Conservation (phyloP, 2,888 invertebrate genomes). For the Apamea epomidion region DNA sequence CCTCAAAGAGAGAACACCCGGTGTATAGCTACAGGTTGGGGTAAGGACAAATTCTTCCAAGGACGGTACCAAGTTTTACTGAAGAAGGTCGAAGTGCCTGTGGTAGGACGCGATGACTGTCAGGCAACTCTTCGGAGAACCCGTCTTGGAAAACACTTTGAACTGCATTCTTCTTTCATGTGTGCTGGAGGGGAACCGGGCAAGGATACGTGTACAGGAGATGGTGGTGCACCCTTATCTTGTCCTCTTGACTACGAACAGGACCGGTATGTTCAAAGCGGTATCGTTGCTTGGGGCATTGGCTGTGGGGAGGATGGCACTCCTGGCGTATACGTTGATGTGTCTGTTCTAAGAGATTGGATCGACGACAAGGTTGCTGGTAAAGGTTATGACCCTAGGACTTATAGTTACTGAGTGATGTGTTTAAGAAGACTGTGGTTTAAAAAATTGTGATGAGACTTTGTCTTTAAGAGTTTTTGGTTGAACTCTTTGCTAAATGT, state of each 20-base stretch:
- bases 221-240: slow-evolving; percentile 95
- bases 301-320: slow-evolving; percentile 92
- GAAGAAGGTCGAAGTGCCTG: slow-evolving; percentile 93
- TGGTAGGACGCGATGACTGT: slow-evolving; percentile 89
- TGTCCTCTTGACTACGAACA: slow-evolving; percentile 91
- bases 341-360: slow-evolving; percentile 92
- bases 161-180: slow-evolving; percentile 92
- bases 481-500: background rate
- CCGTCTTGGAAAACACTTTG: slow-evolving; percentile 92
- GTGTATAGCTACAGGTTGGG: slow-evolving; percentile 94
- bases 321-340: slow-evolving; percentile 94
- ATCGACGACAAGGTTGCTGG: slow-evolving; percentile 91
- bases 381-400: slow-evolving; percentile 84
- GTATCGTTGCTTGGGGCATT: slow-evolving; percentile 96
- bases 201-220: slow-evolving; percentile 93
- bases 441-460: background rate
- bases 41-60: slow-evolving; percentile 92
- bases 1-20: slow-evolving; percentile 77
- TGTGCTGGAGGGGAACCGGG: slow-evolving; percentile 94
- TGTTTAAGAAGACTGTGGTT: background rate
- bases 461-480: too few relatives aligned
- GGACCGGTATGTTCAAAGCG: slow-evolving; percentile 83
- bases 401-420: slow-evolving; percentile 63
- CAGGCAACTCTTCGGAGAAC: slow-evolving; percentile 91
- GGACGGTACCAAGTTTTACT: slow-evolving; percentile 91